Evolutionary conservation across 2,113 vertebrate genomes (phyloP).

Genomic region (Nettapus auritus): DNA sequence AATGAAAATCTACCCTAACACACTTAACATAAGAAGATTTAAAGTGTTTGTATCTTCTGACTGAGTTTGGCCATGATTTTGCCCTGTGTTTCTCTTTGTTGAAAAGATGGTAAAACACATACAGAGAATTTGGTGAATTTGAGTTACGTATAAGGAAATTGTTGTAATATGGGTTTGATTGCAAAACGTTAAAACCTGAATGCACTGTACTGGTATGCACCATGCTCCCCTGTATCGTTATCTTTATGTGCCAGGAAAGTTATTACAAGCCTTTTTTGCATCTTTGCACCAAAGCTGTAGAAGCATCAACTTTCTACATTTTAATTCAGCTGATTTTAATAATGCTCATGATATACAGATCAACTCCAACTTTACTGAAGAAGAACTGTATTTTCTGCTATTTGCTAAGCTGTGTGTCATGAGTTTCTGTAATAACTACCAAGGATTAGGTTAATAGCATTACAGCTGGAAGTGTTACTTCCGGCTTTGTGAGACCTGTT

Average conservation of each 20-base stretch:
- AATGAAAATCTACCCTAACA: not conserved
- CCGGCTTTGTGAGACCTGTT: conserved; percentile 56
- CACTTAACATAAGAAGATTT: not conserved
- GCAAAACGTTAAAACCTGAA: not conserved
- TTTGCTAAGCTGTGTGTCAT: conserved; percentile 42
- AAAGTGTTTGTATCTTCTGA: not conserved
- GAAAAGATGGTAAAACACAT: not conserved
- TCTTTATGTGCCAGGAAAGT: not conserved
- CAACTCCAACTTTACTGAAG: conserved; percentile 24
- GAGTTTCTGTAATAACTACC: conserved; percentile 45
- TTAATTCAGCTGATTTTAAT: conserved; percentile 38
- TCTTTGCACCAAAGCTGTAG: not conserved
- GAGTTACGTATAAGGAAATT: not conserved
- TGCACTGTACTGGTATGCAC: accelerated
- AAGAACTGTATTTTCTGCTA: conserved; percentile 34
- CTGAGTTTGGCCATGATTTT: not conserved
- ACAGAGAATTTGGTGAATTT: not conserved
- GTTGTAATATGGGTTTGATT: not conserved
- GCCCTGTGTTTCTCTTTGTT: not conserved
- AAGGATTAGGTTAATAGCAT: conserved; percentile 69
- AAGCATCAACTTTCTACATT: not conserved
- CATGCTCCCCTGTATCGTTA: not conserved
- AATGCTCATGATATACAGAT: conserved; percentile 7
- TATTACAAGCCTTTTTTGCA: not conserved
- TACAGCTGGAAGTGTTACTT: conserved; percentile 50